Evolutionary conservation across 1,140 invertebrate genomes (phyloP), one percentile per base, ranked within the genome.

Genomic region (Sitobion miscanthi): DNA sequence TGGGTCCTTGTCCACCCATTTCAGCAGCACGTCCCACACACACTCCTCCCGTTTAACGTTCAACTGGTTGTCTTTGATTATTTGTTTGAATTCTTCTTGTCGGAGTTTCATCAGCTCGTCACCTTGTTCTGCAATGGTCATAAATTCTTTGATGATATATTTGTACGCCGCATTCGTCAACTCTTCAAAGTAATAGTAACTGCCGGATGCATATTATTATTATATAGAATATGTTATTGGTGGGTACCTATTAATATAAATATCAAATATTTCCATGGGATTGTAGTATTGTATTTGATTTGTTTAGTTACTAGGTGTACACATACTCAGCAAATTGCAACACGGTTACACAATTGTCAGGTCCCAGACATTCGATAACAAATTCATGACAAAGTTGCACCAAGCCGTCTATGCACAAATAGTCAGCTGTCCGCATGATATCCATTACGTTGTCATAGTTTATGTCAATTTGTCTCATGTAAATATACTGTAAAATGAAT

Each of bases 281-380:
- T 62, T 25, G 1, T 30, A 62, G 57, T 25, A 8, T 2, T 8
- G 47, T 47, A 11, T 47, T 57, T 62, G 9, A 47, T 47, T 62
- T 62, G 30, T 62, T 30, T 25, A 38, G 8, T 25, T 47, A 47
- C 47, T 47, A 62, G 57, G 1, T 25, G 1, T 25, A 42, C 1
- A 92, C 57, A 69, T 94, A 95, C 95, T 94, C 96, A 0, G 98
- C 97, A 95, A 98, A 98, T 94, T 96, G 96, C 95, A 97, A 96
- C 62, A 98, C 97, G 35, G 97, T 97, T 83, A 99, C 97, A 94
- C 97, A 98, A 95, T 98, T 99, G 93, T 96, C 96, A 0, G 97
- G 96, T 6, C 95, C 96, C 25, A 98, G 95, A 94, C 96, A 95
- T 38, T 96, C 95, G 93, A 95, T 94, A 0, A 99, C 95, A 95